Evolutionary conservation across 2,113 vertebrate species (phyloP), one percentile per base, ranked within the genome.

Genomic region (Corynorhinus townsendii): DNA sequence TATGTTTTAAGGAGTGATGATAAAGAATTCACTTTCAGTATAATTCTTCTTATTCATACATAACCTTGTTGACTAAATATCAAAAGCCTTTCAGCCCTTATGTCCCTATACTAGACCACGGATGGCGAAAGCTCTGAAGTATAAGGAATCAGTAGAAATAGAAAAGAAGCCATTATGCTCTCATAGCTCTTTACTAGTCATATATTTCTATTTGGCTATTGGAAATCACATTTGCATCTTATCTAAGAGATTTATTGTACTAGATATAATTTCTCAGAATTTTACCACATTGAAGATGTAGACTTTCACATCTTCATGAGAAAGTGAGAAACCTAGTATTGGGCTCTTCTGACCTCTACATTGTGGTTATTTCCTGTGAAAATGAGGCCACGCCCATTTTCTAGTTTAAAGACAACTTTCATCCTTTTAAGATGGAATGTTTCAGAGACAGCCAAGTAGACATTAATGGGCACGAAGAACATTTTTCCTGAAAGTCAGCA

Each of bases 151-250:
- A 68, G 15, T 90, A 33, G 49, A 84, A 90, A 49, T 77, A 16
- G 22, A 7, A 59, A 71, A 83, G 64, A 83, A 89, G 49, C 11
- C 0, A 11, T 83, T 82, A 33, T 56, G 38, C 76, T 75, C n/a
- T 66, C 59, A 40, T 16, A 38, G 30, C 2, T 91, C 40, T 45
- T 62, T 7, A 59, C 49, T 89, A 91, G 33, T 12, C n/a, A 85
- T 52, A 86, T 40, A 69, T 92, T 91, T 91, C 12, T 38, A 28
- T 69, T 94, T 84, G 38, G 5, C 91, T 17, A 68, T 30, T 81
- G 22, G 68, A 95, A 89, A 80, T 94, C 19, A 73, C 16, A 83
- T 88, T 92, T 90, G 33, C 22, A 20, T 73, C 56, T 92, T 95
- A 56, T 12, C 9, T 69, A 17, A 45, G 72, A 54, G 10, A 59